phyloP scores from a whole-genome alignment of 2,113 vertebrate genomes.

The Xerus inauris region DNA sequence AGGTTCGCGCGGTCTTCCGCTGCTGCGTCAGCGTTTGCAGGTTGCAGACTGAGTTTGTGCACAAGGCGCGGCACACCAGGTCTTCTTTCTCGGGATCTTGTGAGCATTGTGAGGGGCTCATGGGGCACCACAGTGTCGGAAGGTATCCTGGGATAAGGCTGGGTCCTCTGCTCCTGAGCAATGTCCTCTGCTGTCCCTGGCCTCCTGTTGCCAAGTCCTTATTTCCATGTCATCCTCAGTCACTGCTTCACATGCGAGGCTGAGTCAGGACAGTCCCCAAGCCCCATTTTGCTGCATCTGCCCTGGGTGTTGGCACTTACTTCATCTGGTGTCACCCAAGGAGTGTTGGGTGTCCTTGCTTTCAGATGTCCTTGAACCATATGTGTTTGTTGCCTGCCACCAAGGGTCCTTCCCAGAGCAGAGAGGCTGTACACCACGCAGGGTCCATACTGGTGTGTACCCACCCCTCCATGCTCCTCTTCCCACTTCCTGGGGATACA shows the following conservation, averaged over 20 bases:
- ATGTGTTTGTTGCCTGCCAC: not conserved
- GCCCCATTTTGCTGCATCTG: not conserved
- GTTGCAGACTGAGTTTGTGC: not conserved
- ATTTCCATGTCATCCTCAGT: not conserved
- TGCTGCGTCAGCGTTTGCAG: not conserved
- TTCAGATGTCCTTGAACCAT: not conserved
- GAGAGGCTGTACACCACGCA: not conserved
- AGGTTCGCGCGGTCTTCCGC: not conserved
- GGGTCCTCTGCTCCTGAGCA: not conserved
- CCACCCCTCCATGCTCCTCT: too few relatives aligned
- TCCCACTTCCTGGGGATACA: not conserved
- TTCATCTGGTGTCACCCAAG: not conserved
- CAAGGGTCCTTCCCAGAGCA: not conserved
- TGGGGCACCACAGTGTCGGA: not conserved
- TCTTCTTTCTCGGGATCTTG: not conserved
- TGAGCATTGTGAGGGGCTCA: not conserved
- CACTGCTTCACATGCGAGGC: not conserved
- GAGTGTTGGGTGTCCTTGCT: not conserved
- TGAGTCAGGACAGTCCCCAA: too few relatives aligned
- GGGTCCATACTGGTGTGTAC: not conserved
- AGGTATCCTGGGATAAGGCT: not conserved
- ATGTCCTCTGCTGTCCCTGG: not conserved
- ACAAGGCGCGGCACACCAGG: not conserved
- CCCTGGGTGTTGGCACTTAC: not conserved
- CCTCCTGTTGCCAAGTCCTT: not conserved